Evolutionary conservation across 2,888 invertebrate species (phyloP).

Genomic region (Dynastes maya): DNA sequence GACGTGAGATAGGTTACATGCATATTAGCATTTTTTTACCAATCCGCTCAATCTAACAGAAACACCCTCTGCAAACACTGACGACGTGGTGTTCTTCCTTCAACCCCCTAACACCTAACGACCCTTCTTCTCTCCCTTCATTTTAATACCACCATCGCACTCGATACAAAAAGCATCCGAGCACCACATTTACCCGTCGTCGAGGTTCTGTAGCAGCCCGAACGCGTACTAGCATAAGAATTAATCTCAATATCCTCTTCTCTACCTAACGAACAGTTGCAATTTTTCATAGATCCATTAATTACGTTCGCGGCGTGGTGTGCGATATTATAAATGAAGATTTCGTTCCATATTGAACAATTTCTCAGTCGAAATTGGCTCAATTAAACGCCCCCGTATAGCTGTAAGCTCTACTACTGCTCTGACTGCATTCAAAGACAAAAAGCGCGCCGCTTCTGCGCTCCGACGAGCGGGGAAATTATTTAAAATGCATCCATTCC

Average conservation of each 20-base stretch:
- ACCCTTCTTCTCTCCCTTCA: too few species aligned
- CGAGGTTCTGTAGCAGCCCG: too few species aligned
- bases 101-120: too few species aligned
- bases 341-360: slow-evolving; percentile 30
- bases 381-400: slow-evolving; percentile 14
- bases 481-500: slow-evolving; percentile 39
- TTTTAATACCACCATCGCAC: too few species aligned
- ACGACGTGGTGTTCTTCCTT: too few species aligned
- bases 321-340: slow-evolving; percentile 27
- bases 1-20: too few species aligned
- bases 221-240: background rate
- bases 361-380: slow-evolving; percentile 26
- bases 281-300: slow-evolving; percentile 32
- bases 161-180: too few species aligned
- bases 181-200: too few species aligned
- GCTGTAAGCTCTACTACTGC: background rate
- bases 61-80: too few species aligned
- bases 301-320: background rate
- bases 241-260: background rate
- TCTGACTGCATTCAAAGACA: background rate
- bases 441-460: background rate
- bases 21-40: too few species aligned
- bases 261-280: slow-evolving; percentile 11
- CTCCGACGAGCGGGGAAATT: slow-evolving; percentile 14
- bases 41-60: too few species aligned